These are phyloP conservation scores for Dicranocentrus wangi DNA, from an alignment of 2,888 invertebrate genomes.

Conservation along the genomic window DNA sequence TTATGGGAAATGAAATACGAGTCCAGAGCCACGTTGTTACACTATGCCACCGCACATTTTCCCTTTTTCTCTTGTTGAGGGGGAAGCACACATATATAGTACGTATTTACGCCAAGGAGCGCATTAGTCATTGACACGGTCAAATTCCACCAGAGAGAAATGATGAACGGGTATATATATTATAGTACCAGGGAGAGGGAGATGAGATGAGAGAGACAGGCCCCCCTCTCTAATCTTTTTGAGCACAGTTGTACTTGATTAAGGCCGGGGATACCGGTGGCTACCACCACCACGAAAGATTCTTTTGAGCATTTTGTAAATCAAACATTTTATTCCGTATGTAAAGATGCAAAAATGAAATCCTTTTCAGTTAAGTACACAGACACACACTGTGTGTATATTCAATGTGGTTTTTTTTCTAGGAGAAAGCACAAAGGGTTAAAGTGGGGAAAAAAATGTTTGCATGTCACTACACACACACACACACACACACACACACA, in stretches of 20 bases:
- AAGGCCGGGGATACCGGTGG: no score
- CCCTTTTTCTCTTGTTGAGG: neutral
- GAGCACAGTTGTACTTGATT: neutral
- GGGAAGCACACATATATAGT: neutral
- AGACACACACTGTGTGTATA: no score
- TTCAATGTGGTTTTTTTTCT: no score
- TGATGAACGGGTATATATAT: neutral
- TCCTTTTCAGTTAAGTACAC: no score
- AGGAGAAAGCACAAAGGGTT: no score
- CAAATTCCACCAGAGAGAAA: conserved; percentile 18
- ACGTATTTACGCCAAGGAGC: neutral
- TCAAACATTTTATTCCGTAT: no score
- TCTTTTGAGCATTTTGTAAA: no score
- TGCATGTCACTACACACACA: no score
- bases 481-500: no score
- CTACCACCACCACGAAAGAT: no score
- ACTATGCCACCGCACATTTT: neutral
- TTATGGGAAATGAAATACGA: conserved; percentile 21
- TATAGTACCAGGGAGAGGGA: neutral
- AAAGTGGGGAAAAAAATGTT: no score
- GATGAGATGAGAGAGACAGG: neutral
- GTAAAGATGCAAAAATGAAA: no score
- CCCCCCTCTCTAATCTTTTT: neutral
- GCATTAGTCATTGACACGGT: conserved; percentile 22
- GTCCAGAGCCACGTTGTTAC: neutral